Base-by-base conservation (phyloP, 2,113 vertebrate genomes). In the Clupea harengus region DNA sequence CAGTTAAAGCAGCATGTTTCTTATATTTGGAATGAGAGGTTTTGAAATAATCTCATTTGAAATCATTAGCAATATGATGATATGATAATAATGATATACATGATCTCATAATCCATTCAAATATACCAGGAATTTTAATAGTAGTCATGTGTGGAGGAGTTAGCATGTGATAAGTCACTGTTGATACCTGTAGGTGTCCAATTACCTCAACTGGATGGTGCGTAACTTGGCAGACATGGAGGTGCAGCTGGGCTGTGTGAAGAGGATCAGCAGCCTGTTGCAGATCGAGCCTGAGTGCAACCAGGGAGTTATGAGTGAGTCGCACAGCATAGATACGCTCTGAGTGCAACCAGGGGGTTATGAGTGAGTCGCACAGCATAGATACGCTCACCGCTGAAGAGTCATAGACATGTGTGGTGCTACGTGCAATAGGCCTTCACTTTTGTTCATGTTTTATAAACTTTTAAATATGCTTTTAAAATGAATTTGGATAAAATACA, bases 201-300 rank as follows among this genome's bases (percentile, higher is more conserved):
- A 99, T 94, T 99, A 99, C 89, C 95, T 99, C 95, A 99, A 99
- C 90, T 99, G 98, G 98, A 98, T 99, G 96, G 98, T 99, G 93
- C 96, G 98, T 85, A 99, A 99, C 91, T 94, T 99, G 93, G 98
- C 98, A 2, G 98, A 99, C 92, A 98, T 99, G 97, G 98, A 99
- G 92, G 97, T 99, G 39, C 98, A 99, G 92, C 95, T 99, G 82
- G 97, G 97, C 80, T 97, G 97, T 0, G 97, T 99, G 92, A 98
- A 98, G 91, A 97, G 97, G 82, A 97, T 99, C 92, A 97, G 97
- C 9, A 92, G 96, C 28, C 96, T 99, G 85, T 95, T 99, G 90
- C 95, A 97, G 92, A 99, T 97, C 0, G 96, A 98, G 89, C 96
- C 97, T 0, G 98, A 99, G 95, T 97, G 95, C 91, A 98, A 99